Evolutionary conservation across 1,140 invertebrate species (phyloP), one percentile per base, ranked within the genome.

Genomic region (Microplitis demolitor): DNA sequence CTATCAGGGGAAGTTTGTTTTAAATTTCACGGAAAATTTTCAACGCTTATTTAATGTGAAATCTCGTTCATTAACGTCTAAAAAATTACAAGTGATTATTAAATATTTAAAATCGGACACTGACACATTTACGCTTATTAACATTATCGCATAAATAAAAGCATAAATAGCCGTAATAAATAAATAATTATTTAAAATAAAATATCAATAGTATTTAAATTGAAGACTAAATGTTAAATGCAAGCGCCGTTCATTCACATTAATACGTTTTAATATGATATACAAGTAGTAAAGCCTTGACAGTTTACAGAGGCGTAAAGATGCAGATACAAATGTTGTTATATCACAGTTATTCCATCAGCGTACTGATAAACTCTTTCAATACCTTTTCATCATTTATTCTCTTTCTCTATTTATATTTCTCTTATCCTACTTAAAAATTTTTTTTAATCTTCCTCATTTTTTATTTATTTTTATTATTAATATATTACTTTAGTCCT

Each of bases 251-350:
- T 71, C 69, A 71, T 71, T 71, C 69, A 71, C 69, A 56, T 31
- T 51, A 31, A 37, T 35, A 50, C 16, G 66, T 6, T 39, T 54
- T 67, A 45, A 45, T 45, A 45, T 45, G 11, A 9, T 6, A 45
- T 45, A 45, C 39, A 67, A 54, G 50, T 62, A n/a, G 45, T 24
- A 24, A 14, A 60, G 58, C 70, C 70, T 72, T 72, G 70, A 64
- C 70, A 50, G 63, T 66, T 72, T 66, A 67, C 35, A 66, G 62
- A 66, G 70, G 70, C 70, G 70, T 72, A 34, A 50, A 72, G 70
- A 72, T 71, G 62, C 53, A 39, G 70, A 72, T 72, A 72, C 66
- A 58, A 45, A 60, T 54, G 33, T 37, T 14, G 37, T 13, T 60
- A 33, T 37, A 56, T 51, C 37, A 66, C 53, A 51, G 8, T 14